These are phyloP conservation scores for Lutraria rhynchaena DNA, from an alignment of 1,140 invertebrate genomes.

Conservation along the genomic window DNA sequence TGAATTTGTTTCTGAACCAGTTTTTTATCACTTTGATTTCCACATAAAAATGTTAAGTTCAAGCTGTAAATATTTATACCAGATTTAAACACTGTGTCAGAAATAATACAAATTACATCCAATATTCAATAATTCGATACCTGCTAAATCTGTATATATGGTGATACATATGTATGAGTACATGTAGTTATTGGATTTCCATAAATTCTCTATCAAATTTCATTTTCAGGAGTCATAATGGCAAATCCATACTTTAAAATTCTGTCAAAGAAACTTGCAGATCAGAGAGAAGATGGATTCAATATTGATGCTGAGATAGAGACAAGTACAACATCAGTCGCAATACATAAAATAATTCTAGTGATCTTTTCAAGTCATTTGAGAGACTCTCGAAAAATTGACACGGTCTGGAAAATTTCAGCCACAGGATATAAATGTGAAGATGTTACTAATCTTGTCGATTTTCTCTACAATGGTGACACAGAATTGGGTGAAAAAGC, in stretches of 20 bases:
- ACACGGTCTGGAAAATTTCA: not conserved
- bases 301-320: slow-evolving; percentile 17
- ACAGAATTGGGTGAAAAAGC: not conserved
- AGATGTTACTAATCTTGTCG: slow-evolving; percentile 31
- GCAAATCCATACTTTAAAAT: slow-evolving; percentile 36
- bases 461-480: slow-evolving; percentile 48
- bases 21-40: no score
- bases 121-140: no score
- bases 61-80: no score
- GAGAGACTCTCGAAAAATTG: not conserved
- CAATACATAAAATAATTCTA: slow-evolving; percentile 37
- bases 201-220: no score
- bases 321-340: not conserved
- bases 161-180: no score
- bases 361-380: slow-evolving; percentile 25
- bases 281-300: not conserved
- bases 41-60: no score
- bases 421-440: slow-evolving; percentile 3
- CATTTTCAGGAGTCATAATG: slow-evolving; percentile 1
- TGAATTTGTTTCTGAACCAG: no score
- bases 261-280: slow-evolving; percentile 18
- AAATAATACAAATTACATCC: no score
- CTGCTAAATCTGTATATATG: no score
- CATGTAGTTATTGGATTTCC: no score
- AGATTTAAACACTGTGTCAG: no score